Evolutionary conservation across 2,797 vertebrate genomes (phyloP).

Genomic region (Anniella stebbinsi): DNA sequence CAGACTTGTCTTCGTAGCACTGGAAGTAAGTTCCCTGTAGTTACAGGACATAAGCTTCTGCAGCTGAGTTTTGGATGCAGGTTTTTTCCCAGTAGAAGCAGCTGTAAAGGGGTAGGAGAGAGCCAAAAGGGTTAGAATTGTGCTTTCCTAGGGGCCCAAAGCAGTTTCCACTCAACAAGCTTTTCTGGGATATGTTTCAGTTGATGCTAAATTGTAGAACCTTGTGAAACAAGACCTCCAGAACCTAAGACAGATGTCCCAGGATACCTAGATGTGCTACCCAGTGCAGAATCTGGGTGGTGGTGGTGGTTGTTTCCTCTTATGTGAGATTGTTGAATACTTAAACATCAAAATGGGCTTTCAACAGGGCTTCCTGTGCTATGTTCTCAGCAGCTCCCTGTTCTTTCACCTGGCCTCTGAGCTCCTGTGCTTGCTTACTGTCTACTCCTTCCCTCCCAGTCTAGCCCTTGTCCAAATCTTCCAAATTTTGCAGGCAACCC

Average conservation of each 20-base stretch:
- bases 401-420: background rate
- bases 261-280: background rate
- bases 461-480: background rate
- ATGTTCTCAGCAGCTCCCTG: background rate
- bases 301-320: background rate
- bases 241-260: background rate
- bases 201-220: background rate
- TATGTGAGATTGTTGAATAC: background rate
- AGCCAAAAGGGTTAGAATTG: constrained; percentile 7
- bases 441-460: background rate
- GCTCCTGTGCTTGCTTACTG: background rate
- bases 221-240: background rate
- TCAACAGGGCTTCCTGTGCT: background rate
- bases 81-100: constrained; percentile 15
- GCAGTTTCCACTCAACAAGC: background rate
- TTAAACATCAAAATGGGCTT: background rate
- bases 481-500: background rate
- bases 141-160: background rate
- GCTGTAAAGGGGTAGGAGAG: constrained; percentile 6
- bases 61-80: constrained; percentile 7
- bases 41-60: constrained; percentile 9
- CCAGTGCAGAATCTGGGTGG: background rate
- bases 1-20: constrained; percentile 6
- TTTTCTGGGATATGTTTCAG: too few species aligned
- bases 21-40: constrained; percentile 13